phyloP scores from a whole-genome alignment of 2,797 vertebrate species.

The Mycteria americana region DNA sequence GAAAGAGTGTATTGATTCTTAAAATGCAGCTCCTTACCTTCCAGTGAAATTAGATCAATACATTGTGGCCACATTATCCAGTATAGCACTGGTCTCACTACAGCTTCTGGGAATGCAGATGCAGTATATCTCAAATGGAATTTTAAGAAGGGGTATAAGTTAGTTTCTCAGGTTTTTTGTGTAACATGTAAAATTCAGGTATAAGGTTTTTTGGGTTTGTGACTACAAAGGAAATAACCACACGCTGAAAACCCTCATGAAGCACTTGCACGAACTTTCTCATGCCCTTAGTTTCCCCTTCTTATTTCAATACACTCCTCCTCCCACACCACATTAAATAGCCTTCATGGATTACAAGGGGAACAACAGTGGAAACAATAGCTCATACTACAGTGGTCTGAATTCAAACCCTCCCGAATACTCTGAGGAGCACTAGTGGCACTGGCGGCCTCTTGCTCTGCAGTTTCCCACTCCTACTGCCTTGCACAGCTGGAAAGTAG shows the following conservation, averaged over 20 bases:
- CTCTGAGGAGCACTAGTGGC: background rate
- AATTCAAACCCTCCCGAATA: background rate
- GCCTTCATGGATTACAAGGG: background rate
- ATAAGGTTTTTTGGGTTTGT: background rate
- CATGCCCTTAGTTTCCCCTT: slow-evolving; percentile 40
- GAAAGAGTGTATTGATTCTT: background rate
- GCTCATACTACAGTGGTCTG: background rate
- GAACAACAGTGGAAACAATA: slow-evolving; percentile 22
- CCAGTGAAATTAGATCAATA: background rate
- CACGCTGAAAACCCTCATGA: background rate
- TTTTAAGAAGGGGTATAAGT: background rate
- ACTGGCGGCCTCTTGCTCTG: background rate
- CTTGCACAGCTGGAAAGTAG: background rate
- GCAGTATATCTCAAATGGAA: background rate
- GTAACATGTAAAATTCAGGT: background rate
- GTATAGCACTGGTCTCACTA: background rate
- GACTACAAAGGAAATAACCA: background rate
- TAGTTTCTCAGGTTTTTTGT: background rate
- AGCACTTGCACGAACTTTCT: slow-evolving; percentile 32
- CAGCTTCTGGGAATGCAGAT: background rate
- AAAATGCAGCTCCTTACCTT: background rate
- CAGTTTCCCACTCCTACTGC: slow-evolving; percentile 48
- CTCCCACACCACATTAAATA: slow-evolving; percentile 28
- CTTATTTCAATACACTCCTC: background rate
- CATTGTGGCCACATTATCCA: background rate